Evolutionary conservation across 2,888 invertebrate genomes (phyloP), one percentile per base, ranked within the genome.

Genomic region (Lucinisca nassula): DNA sequence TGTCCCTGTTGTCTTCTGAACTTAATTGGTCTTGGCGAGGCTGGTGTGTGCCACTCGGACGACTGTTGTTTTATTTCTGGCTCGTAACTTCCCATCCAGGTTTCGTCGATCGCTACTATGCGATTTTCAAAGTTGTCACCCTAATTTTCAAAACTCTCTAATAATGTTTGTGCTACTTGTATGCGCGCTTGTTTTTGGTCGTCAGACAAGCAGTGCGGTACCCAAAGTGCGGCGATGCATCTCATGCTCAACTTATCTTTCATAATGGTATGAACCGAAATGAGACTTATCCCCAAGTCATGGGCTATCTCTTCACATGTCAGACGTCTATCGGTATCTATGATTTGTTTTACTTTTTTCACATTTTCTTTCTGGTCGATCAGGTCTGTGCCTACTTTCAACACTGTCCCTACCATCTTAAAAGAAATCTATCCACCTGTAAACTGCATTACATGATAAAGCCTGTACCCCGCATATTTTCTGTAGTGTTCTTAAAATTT

Each of bases 171-270:
- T 12, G 67, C 67, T 21, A 67, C 35, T 32, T 67, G 17, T 17
- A 67, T 4, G 24, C 35, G 35, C n/a, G n/a, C n/a, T 35, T 67
- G 35, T 61, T 79, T 79, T 67, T 49, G 21, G 0, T 0, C 49
- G 40, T 79, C 79, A 35, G 45, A 79, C 21, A 79, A 51, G 32
- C 40, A 49, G 70, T 45, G 70, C 49, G 79, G 72, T 14, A 79
- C 79, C 79, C 79, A 70, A 4, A 45, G 21, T 12, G 51, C 79
- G 0, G 79, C 45, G 72, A 72, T 45, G 35, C 35, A 45, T 32
- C 79, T 10, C 79, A 79, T 70, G 45, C 45, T 35, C 72, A 79
- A 49, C 70, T 49, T 30, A 35, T 70, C 32, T 1, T 49, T 79
- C 27, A 67, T 17, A 79, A 38, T 79, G 12, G n/a, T 30, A 61